These are phyloP conservation scores for Clavelina lepadiformis DNA, from an alignment of 23 tunicate genomes.

Conservation along the genomic window DNA sequence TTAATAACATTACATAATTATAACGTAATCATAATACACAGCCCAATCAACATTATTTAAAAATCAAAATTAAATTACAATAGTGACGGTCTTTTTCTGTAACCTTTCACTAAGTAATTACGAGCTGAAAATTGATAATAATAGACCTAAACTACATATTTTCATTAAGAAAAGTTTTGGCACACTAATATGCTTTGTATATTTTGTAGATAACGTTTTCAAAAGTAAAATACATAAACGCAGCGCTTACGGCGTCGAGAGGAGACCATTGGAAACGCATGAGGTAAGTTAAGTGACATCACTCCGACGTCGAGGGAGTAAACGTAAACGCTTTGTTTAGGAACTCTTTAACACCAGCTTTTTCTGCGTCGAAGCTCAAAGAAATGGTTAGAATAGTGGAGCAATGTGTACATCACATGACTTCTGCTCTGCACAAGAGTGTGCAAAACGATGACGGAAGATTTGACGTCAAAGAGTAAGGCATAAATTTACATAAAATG, in stretches of 20 bases:
- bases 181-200: too few species aligned
- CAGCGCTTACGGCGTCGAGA: conserved; percentile 14
- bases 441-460: conserved; percentile 14
- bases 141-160: too few species aligned
- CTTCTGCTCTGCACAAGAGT: conserved; percentile 1
- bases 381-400: conserved; percentile 48
- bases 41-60: too few species aligned
- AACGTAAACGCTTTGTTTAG: neutral
- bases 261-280: conserved; percentile 68
- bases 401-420: conserved; percentile 21
- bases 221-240: conserved; percentile 49
- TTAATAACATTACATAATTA: neutral
- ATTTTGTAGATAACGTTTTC: too few species aligned
- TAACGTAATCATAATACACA: neutral
- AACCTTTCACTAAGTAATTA: too few species aligned
- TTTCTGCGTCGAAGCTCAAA: conserved; percentile 59
- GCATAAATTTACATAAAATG: too few species aligned
- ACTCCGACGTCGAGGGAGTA: neutral
- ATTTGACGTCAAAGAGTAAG: conserved; percentile 44
- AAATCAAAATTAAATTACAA: too few species aligned
- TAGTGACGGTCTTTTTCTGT: too few species aligned
- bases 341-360: conserved; percentile 32
- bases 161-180: too few species aligned
- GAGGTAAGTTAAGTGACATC: conserved; percentile 11
- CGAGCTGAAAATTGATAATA: too few species aligned